These are phyloP conservation scores for Ectropis crepuscularia DNA, from an alignment of 2,888 invertebrate genomes.

Conservation along the genomic window DNA sequence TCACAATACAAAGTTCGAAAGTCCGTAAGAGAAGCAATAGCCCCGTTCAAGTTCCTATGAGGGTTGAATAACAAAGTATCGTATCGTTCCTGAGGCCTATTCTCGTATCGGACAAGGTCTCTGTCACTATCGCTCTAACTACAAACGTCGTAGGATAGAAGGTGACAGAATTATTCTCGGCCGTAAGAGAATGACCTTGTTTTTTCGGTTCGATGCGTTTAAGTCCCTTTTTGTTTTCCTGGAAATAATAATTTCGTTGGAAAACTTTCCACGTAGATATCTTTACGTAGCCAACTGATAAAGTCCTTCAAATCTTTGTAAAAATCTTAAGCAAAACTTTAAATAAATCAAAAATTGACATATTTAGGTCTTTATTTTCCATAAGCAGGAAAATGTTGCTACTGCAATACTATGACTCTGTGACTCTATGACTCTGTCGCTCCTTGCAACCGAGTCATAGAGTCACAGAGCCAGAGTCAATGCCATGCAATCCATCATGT, in stretches of 20 bases:
- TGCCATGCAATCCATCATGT: too few relatives aligned
- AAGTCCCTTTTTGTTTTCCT: conserved; percentile 3
- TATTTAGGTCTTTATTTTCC: too few relatives aligned
- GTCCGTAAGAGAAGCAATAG: conserved; percentile 4
- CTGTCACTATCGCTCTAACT: neutral
- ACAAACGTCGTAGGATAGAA: too few relatives aligned
- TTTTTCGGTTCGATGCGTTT: neutral
- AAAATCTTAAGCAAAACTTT: neutral
- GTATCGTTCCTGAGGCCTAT: neutral
- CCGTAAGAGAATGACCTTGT: too few relatives aligned
- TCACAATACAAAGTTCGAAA: conserved; percentile 7
- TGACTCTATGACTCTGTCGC: too few relatives aligned
- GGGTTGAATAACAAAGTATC: neutral
- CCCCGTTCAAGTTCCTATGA: conserved; percentile 3
- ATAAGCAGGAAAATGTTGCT: too few relatives aligned
- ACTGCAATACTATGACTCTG: too few relatives aligned
- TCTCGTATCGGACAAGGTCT: neutral
- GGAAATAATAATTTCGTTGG: conserved; percentile 1
- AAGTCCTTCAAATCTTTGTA: neutral
- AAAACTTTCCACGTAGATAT: neutral
- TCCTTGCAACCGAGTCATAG: too few relatives aligned
- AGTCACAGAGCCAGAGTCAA: too few relatives aligned
- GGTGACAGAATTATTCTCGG: too few relatives aligned
- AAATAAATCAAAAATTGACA: too few relatives aligned
- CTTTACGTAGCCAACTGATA: neutral